Conservation (phyloP, 1,140 invertebrate species). For the Trichonephila inaurata region DNA sequence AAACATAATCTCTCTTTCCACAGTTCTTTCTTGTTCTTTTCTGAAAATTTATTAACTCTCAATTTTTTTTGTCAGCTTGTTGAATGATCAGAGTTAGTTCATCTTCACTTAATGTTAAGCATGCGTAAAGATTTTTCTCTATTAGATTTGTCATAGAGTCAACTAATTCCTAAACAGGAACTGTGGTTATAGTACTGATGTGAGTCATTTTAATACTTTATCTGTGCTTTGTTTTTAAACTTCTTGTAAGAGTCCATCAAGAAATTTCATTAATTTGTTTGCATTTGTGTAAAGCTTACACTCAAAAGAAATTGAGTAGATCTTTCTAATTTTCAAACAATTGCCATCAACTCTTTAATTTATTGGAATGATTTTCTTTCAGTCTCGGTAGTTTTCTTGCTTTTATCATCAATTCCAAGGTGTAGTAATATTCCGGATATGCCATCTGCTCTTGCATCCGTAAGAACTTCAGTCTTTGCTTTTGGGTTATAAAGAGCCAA, state of each 20-base stretch:
- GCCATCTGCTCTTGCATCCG: slow-evolving; percentile 45
- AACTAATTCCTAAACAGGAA: neutral
- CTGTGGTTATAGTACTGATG: neutral
- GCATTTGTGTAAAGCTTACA: too few species aligned
- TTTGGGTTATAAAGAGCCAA: neutral
- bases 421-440: slow-evolving; percentile 50
- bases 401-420: neutral
- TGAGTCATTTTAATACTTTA: neutral
- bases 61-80: too few species aligned
- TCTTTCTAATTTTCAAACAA: neutral
- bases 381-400: neutral
- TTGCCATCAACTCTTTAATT: slow-evolving; percentile 36
- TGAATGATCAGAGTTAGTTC: too few species aligned
- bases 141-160: too few species aligned
- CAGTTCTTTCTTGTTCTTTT: too few species aligned
- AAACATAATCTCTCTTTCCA: too few species aligned
- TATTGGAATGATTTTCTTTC: slow-evolving; percentile 16
- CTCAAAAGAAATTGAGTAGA: too few species aligned
- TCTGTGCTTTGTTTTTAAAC: slow-evolving; percentile 30
- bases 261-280: too few species aligned
- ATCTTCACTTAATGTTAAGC: too few species aligned
- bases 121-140: too few species aligned
- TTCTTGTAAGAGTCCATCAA: slow-evolving; percentile 9
- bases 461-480: slow-evolving; percentile 55
- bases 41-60: too few species aligned